Evolutionary conservation across 2,797 vertebrate species (phyloP).

Genomic region (Lophius americanus): DNA sequence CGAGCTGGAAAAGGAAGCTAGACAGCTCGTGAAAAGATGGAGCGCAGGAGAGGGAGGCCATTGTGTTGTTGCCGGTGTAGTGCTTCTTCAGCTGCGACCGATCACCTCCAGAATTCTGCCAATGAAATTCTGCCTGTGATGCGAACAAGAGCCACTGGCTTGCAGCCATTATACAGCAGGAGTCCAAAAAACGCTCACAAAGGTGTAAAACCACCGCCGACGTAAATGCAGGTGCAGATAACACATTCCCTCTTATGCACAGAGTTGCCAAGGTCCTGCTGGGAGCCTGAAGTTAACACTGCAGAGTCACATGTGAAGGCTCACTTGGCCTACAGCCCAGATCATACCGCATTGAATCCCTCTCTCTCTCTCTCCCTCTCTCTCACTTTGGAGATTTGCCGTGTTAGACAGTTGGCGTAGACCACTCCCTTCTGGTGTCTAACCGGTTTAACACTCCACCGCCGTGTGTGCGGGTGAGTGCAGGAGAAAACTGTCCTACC

Average conservation of each 20-base stretch:
- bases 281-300: slow-evolving; percentile 69
- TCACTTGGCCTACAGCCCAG: slow-evolving; percentile 70
- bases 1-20: slow-evolving; percentile 13
- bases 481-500: neutral
- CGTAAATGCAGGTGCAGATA: slow-evolving; percentile 14
- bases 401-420: slow-evolving; percentile 52
- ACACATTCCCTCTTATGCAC: slow-evolving; percentile 6
- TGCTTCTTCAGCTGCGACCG: slow-evolving; percentile 26
- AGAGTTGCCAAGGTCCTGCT: slow-evolving; percentile 58
- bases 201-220: slow-evolving; percentile 13
- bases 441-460: slow-evolving; percentile 30
- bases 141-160: slow-evolving; percentile 32
- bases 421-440: slow-evolving; percentile 36
- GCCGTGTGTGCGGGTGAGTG: slow-evolving; percentile 8
- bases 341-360: slow-evolving; percentile 54
- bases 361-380: slow-evolving; percentile 29
- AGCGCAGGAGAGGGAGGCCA: neutral
- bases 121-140: slow-evolving; percentile 41
- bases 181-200: slow-evolving; percentile 7
- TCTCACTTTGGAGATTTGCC: slow-evolving; percentile 39
- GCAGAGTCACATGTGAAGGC: slow-evolving; percentile 67
- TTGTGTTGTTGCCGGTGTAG: slow-evolving; percentile 29
- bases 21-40: slow-evolving; percentile 4
- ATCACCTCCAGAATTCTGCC: slow-evolving; percentile 45
- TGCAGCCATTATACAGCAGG: slow-evolving; percentile 32